Conservation (phyloP, 2,113 vertebrate species). For the Orthonyx spaldingii region DNA sequence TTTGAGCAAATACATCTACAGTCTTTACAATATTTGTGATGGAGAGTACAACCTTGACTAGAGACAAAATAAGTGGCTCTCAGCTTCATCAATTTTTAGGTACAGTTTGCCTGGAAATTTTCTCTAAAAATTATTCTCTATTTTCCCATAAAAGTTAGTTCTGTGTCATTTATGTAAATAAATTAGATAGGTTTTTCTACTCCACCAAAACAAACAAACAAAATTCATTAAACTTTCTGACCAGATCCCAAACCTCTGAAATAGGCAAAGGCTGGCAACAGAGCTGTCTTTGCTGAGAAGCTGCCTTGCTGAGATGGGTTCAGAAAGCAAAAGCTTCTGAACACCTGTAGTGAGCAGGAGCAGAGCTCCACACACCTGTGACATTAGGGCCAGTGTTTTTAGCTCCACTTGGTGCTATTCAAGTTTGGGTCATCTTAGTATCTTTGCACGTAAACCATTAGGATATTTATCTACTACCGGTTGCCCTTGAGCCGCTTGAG, state of each 20-base stretch:
- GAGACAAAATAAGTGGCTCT: background rate
- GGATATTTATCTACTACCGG: background rate
- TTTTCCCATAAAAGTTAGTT: background rate
- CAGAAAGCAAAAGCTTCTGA: rapidly evolving
- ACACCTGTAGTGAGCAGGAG: rapidly evolving
- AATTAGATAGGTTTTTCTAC: background rate
- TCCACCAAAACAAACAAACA: background rate
- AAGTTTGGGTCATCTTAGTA: background rate
- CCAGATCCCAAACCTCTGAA: background rate
- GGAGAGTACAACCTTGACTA: background rate
- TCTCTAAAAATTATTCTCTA: background rate
- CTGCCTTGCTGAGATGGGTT: background rate
- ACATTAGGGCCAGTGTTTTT: background rate
- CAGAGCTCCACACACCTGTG: no score
- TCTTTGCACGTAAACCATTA: background rate
- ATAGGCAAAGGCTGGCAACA: background rate
- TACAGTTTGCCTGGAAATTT: background rate
- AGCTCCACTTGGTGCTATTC: background rate
- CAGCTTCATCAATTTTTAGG: background rate
- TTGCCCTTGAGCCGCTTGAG: background rate
- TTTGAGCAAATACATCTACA: background rate
- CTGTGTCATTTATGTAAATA: background rate
- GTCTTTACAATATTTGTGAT: background rate
- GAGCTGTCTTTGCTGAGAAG: background rate
- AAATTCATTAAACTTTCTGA: background rate